These are phyloP conservation scores for Chlorodrepanis virens DNA, from an alignment of 2,113 vertebrate species.

Conservation along the genomic window DNA sequence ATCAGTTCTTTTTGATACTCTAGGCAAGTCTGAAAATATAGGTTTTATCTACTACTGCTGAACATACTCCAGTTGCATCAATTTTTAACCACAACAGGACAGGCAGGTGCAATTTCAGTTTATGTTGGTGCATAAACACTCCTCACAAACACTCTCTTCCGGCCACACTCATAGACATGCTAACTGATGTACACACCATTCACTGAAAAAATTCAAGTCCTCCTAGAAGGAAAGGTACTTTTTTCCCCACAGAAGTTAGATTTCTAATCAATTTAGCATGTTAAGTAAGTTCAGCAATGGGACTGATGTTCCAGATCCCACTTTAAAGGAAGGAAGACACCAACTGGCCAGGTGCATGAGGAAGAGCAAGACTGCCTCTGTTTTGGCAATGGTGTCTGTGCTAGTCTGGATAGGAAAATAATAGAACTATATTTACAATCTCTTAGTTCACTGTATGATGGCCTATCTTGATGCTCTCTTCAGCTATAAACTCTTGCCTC, in stretches of 20 bases:
- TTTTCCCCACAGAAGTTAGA: fast-evolving
- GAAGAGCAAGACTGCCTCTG: background rate
- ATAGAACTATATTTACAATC: background rate
- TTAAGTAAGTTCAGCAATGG: background rate
- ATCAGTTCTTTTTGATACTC: background rate
- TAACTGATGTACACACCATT: background rate
- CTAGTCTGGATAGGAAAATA: background rate
- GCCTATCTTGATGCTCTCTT: background rate
- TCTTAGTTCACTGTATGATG: background rate
- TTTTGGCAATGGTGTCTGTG: background rate
- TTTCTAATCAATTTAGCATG: background rate
- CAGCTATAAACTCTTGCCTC: background rate
- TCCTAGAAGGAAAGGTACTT: background rate
- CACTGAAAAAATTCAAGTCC: background rate
- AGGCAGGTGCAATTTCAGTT: background rate
- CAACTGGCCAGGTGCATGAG: background rate
- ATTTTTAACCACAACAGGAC: background rate
- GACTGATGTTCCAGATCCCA: background rate
- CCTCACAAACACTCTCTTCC: background rate
- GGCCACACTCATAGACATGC: background rate
- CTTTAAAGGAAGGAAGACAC: background rate
- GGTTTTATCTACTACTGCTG: background rate
- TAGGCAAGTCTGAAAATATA: background rate
- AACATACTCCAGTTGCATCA: background rate
- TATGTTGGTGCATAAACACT: background rate